Percentiles rank a stretch among this genome's conserved stretches.
These are phyloP conservation scores for Amia ocellicauda DNA, from an alignment of 2,113 vertebrate genomes.

Conservation along the genomic window DNA sequence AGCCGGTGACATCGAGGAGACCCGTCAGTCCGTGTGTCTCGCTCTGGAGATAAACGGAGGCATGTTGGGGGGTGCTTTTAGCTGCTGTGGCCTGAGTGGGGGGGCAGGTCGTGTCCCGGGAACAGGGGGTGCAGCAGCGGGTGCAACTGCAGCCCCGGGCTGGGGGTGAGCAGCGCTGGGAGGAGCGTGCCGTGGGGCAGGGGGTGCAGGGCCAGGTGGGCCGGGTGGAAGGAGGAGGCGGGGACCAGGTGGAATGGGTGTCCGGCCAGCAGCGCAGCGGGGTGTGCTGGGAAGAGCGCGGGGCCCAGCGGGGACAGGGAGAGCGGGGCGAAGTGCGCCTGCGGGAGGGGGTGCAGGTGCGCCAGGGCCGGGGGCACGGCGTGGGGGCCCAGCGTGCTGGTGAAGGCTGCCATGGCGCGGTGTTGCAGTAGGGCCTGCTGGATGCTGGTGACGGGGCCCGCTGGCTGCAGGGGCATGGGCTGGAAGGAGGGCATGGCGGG, in stretches of 20 bases:
- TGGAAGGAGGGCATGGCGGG: slow-evolving; percentile 55
- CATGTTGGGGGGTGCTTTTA: slow-evolving; percentile 15
- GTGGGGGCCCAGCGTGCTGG: slow-evolving; percentile 50
- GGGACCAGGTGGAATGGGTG: slow-evolving; percentile 62
- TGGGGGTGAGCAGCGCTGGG: slow-evolving; percentile 67
- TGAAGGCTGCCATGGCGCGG: slow-evolving; percentile 66
- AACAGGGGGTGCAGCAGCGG: slow-evolving; percentile 68
- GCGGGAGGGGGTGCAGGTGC: slow-evolving; percentile 74
- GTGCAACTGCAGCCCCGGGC: slow-evolving; percentile 62
- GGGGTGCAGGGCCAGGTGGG: slow-evolving; percentile 66
- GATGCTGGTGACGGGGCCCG: slow-evolving; percentile 67
- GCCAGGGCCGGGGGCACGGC: slow-evolving; percentile 57
- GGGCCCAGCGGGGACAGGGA: slow-evolving; percentile 57
- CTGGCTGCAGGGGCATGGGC: slow-evolving; percentile 59
- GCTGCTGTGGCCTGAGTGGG: slow-evolving; percentile 55
- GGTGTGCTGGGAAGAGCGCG: slow-evolving; percentile 61
- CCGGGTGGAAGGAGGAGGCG: slow-evolving; percentile 56
- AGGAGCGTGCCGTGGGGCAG: slow-evolving; percentile 59
- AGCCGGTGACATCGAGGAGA: too few relatives aligned
- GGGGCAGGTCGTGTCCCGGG: slow-evolving; percentile 67
- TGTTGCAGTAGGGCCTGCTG: slow-evolving; percentile 80
- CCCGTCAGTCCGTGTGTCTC: too few relatives aligned
- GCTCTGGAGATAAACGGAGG: too few relatives aligned
- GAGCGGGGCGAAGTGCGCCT: slow-evolving; percentile 69
- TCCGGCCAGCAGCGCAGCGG: slow-evolving; percentile 58